Base-by-base conservation (phyloP, 1,140 invertebrate genomes). In the Atta texana region DNA sequence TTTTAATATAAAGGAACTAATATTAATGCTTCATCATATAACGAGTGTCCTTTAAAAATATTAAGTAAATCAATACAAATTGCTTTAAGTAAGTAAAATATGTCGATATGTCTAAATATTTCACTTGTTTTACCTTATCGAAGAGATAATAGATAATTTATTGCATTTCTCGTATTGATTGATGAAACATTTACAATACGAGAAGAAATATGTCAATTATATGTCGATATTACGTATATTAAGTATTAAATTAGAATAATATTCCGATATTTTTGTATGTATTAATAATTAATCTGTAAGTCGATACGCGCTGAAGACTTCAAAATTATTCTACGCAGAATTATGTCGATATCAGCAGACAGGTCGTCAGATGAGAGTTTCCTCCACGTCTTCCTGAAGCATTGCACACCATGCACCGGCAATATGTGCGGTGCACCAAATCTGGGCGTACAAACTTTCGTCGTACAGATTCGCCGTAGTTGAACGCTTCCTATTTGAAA, bases 401-500 rank as follows among this genome's bases (percentile, higher is more conserved):
- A 74, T 18, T 34, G 68, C 21, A 44, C 21, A 44, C 12, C 34
- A n/a, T 72, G 66, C 39, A 72, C 28, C 55, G 24, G 68, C 69
- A 59, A 61, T 82, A 82, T 82, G 80, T 59, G 66, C 34, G 49
- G 44, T 28, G 16, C 21, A 31, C 39, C 53, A 59, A 71, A 72
- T 74, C 69, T 82, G 39, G n/a, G n/a, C 53, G 34, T 59, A 57
- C 34, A 53, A 82, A 82, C 53, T 82, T 71, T 74, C 55, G 51
- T 39, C 77, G 53, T 44, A 28, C 34, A 74, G 51, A 82, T 82
- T 74, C 69, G 24, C 55, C 68, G 68, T 31, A 61, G 80, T 61
- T 82, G 80, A 82, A 74, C 80, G 53, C 53, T 74, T 49, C 34
- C 53, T 61, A 82, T 82, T 82, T 82, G 68, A 82, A 74, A 82